Evolutionary conservation across 1,140 invertebrate genomes (phyloP).

Genomic region (Asobara japonica): DNA sequence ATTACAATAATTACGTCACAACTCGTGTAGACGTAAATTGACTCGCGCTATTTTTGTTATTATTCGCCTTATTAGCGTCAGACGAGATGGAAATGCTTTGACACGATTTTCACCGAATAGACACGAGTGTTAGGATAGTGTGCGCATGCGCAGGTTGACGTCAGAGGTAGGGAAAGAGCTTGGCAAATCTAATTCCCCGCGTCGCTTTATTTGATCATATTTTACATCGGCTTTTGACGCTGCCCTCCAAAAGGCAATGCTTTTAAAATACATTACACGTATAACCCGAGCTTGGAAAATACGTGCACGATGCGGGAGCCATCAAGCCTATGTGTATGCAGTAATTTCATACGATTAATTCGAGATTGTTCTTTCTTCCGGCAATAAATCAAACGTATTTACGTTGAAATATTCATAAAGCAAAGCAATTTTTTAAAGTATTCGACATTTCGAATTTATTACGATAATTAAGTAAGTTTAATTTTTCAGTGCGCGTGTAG

Average conservation of each 20-base stretch:
- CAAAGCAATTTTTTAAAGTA: no score
- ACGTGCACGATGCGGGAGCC: constrained; percentile 23
- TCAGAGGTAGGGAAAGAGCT: constrained; percentile 45
- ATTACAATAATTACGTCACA: no score
- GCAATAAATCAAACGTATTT: no score
- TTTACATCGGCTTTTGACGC: constrained; percentile 58
- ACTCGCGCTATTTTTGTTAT: neutral
- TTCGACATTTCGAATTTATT: no score
- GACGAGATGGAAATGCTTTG: constrained; percentile 39
- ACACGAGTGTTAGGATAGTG: constrained; percentile 18
- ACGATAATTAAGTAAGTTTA: no score
- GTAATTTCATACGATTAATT: neutral
- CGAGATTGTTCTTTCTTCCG: neutral
- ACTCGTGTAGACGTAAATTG: no score
- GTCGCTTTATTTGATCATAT: constrained; percentile 58
- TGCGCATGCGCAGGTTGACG: constrained; percentile 3
- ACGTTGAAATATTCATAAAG: neutral
- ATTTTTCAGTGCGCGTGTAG: no score
- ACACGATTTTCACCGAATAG: constrained; percentile 43
- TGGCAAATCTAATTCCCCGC: constrained; percentile 53
- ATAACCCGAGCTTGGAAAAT: constrained; percentile 19
- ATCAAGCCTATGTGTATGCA: neutral
- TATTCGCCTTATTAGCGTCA: neutral
- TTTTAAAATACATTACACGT: constrained; percentile 59
- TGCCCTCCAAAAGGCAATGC: constrained; percentile 52